Percentiles rank a stretch among this genome's conserved stretches.
These are phyloP conservation scores for Pseudococcus longispinus DNA, from an alignment of 2,888 invertebrate species.

Conservation along the genomic window DNA sequence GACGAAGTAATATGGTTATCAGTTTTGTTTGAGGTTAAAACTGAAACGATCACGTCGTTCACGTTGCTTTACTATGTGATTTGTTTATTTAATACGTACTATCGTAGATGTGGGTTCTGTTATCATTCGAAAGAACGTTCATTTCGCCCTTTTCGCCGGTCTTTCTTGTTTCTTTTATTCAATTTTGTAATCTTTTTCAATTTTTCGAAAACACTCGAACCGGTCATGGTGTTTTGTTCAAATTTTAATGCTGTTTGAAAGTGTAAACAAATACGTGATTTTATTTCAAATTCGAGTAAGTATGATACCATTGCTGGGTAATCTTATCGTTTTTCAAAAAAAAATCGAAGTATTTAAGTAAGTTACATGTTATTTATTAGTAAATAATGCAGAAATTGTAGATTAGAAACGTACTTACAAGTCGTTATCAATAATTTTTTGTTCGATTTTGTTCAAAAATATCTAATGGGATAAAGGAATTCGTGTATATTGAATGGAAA, in stretches of 20 bases:
- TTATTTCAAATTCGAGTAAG: no score
- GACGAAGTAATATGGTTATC: slow-evolving; percentile 48
- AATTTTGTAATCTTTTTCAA: not conserved
- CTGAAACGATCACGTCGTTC: slow-evolving; percentile 50
- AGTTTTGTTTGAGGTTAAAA: slow-evolving; percentile 37
- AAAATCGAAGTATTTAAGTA: no score
- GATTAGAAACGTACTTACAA: no score
- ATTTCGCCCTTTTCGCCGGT: not conserved
- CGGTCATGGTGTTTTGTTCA: not conserved
- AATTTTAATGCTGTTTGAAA: not conserved
- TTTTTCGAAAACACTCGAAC: not conserved
- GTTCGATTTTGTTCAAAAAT: no score
- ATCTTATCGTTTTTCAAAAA: no score
- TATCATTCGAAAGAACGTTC: not conserved
- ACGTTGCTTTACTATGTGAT: slow-evolving; percentile 42
- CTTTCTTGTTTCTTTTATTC: not conserved
- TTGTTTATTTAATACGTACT: slow-evolving; percentile 34
- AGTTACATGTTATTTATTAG: no score
- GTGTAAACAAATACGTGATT: not conserved
- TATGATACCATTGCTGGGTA: no score
- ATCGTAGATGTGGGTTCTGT: not conserved
- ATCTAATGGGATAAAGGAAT: no score
- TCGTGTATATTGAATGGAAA: no score
- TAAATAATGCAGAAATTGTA: no score
- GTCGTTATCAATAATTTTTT: no score